A percentile compares a stretch with the other conserved stretches of the same genome.
Evolutionary conservation across 2,888 invertebrate genomes (phyloP).

Genomic region (Doris montereyensis): DNA sequence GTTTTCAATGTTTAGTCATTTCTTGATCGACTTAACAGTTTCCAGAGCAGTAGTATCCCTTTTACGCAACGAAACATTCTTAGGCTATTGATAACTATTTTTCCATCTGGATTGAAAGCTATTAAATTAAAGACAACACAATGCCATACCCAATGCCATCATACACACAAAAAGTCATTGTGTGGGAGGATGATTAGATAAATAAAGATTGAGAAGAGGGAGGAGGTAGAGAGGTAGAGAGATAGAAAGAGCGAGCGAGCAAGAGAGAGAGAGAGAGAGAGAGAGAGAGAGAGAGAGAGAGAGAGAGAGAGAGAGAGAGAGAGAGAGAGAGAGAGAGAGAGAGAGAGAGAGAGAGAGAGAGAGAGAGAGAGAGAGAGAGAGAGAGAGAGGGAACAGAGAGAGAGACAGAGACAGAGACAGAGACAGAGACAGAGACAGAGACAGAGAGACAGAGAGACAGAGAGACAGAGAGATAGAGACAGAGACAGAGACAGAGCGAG

Average conservation of each 20-base stretch:
- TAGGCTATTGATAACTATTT: too few relatives aligned
- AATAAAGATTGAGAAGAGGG: not conserved
- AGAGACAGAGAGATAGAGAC: too few relatives aligned
- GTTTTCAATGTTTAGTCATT: too few relatives aligned
- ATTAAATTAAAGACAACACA: too few relatives aligned
- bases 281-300: not conserved
- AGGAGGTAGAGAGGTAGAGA: not conserved
- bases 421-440: conserved; percentile 32
- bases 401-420: not conserved
- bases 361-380: conserved; percentile 19
- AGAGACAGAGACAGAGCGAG: too few relatives aligned
- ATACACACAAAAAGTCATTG: too few relatives aligned
- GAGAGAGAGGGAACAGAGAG: conserved; percentile 16
- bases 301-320: not conserved
- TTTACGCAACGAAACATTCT: too few relatives aligned
- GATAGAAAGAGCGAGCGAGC: not conserved
- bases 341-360: not conserved
- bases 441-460: too few relatives aligned
- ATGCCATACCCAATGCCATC: too few relatives aligned
- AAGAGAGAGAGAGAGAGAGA: not conserved
- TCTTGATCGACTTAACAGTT: too few relatives aligned
- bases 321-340: not conserved
- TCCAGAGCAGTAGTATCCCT: too few relatives aligned
- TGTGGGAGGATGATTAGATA: not conserved
- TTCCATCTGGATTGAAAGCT: too few relatives aligned